These are phyloP conservation scores for Phymatocera aterrima DNA, from an alignment of 2,888 invertebrate genomes.

Conservation along the genomic window DNA sequence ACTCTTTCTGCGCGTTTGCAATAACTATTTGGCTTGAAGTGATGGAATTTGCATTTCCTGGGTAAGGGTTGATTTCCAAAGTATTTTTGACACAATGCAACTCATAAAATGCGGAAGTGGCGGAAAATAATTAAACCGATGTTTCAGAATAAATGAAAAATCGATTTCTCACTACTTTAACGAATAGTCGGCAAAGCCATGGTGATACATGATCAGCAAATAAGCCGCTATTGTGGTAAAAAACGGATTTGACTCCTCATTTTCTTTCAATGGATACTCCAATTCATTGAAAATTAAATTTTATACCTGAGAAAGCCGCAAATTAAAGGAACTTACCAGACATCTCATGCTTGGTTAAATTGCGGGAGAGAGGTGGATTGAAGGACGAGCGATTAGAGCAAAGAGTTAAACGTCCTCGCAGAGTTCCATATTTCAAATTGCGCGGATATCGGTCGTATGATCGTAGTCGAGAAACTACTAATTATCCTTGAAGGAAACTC, in stretches of 20 bases:
- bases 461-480: constrained; percentile 18
- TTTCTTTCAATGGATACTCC: not conserved
- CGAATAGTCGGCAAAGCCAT: too few relatives aligned
- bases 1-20: not conserved
- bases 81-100: too few relatives aligned
- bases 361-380: not conserved
- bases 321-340: not conserved
- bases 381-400: constrained; percentile 18
- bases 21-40: not conserved
- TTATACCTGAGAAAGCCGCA: not conserved
- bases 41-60: not conserved
- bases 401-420: constrained; percentile 3
- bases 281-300: not conserved
- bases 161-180: too few relatives aligned
- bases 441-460: constrained; percentile 21
- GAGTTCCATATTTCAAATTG: constrained; percentile 15
- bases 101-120: too few relatives aligned
- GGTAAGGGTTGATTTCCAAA: not conserved
- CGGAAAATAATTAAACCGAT: too few relatives aligned
- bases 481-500: not conserved
- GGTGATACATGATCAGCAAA: too few relatives aligned
- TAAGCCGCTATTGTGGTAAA: not conserved
- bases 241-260: not conserved
- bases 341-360: constrained; percentile 7
- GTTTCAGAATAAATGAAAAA: too few relatives aligned